Percentiles rank a stretch among this genome's conserved stretches.
Evolutionary conservation across 2,797 vertebrate genomes (phyloP).

Genomic region (Limosa lapponica): DNA sequence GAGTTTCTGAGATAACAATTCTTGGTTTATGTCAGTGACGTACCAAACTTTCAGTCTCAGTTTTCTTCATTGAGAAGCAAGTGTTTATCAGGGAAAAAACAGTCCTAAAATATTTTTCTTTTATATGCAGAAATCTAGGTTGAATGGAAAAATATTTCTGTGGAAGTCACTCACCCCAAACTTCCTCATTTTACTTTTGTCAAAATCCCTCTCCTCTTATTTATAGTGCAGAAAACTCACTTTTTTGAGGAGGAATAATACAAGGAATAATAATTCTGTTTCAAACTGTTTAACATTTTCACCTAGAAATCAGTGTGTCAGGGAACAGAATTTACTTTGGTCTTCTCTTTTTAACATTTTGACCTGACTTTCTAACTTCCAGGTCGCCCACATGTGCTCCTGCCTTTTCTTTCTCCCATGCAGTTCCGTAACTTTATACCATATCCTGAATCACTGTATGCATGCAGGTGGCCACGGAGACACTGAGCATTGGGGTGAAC

Average conservation of each 20-base stretch:
- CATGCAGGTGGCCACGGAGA: neutral
- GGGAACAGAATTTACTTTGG: neutral
- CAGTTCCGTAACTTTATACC: neutral
- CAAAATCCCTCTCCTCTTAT: neutral
- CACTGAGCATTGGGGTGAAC: accelerated
- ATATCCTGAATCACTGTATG: neutral
- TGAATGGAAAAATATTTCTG: neutral
- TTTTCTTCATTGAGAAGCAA: neutral
- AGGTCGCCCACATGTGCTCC: neutral
- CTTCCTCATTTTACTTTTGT: neutral
- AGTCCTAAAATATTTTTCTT: neutral
- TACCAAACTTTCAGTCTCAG: neutral
- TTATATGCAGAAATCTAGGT: neutral
- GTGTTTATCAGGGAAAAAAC: neutral
- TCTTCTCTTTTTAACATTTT: neutral
- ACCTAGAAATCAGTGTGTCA: neutral
- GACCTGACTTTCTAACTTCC: neutral
- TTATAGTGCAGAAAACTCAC: neutral
- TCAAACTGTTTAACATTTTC: neutral
- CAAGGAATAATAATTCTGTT: neutral
- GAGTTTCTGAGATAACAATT: neutral
- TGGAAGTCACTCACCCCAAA: neutral
- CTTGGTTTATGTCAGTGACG: neutral
- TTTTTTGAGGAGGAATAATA: neutral
- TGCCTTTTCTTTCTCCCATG: neutral